Base-by-base conservation (phyloP, 2,888 invertebrate species). In the Heliothis peltigera region DNA sequence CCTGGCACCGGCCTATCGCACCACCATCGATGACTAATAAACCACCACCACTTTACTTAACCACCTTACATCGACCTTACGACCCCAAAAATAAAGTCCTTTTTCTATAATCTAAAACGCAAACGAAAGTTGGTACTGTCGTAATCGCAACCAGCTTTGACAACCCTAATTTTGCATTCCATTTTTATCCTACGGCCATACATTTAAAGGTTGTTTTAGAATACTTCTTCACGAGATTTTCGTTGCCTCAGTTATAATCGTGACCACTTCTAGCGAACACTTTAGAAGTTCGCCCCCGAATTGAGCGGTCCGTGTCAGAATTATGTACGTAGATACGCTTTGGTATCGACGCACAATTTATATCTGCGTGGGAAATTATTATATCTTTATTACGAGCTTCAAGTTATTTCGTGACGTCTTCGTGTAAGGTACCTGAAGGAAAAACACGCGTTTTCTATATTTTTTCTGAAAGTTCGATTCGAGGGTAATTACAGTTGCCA, bases 11-110 rank as follows among this genome's bases (percentile, higher is more conserved):
- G 57, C 89, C 86, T 94, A 94, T 94, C 94, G 93, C 93, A 83
- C 91, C 94, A 93, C 93, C 94, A 94, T 94, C 95, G 93, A 94
- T 94, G 94, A 94, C 94, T 94, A 95, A 94, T 93, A 94, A 92
- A 92, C 92, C 87, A 79, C 84, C 74, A 83, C 86, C 80, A 80
- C 67, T 63, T 72, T 75, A 73, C 66, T 75, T 75, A 80, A 64
- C 49, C 79, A 70, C 66, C 32, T 49, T 54, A 68, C 51, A 55
- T 17, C 51, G n/a, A 39, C 39, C 32, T 32, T 32, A 32, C 32
- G 2, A 10, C 10, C 28, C 32, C 32, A 32, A 32, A 32, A 8
- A 32, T 32, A 32, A 32, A 32, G 32, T 12, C 17, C 12, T 21
- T 61, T 66, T 71, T 79, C 4, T 12, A n/a, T 19, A 12, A 17